These are phyloP conservation scores for Phymanthus crucifer DNA, from an alignment of 92 coral and sea anemone genomes.

Conservation along the genomic window DNA sequence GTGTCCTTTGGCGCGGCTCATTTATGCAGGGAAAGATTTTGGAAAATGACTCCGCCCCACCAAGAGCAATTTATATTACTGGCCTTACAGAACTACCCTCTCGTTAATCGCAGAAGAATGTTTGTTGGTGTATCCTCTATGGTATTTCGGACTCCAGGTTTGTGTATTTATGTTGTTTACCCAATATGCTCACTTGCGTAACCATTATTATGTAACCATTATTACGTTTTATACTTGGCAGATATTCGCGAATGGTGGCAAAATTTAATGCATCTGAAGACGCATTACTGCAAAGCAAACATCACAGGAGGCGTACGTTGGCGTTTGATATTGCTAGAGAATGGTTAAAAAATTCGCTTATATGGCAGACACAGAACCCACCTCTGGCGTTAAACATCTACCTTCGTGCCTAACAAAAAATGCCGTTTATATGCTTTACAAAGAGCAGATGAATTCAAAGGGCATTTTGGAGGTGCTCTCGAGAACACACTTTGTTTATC, in stretches of 20 bases:
- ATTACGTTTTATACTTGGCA: not conserved
- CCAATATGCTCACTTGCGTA: not conserved
- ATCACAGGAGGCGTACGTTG: not conserved
- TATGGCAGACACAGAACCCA: conserved; percentile 38
- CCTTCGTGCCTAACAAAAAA: conserved; percentile 46
- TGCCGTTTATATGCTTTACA: conserved; percentile 29
- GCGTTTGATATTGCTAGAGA: not conserved
- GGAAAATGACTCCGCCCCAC: not conserved
- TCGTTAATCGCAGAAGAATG: not conserved
- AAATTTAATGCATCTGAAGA: not conserved
- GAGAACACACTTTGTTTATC: conserved; percentile 34
- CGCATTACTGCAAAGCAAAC: not conserved
- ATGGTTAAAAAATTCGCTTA: conserved; percentile 2
- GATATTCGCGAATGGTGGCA: not conserved
- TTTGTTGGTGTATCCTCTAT: not conserved
- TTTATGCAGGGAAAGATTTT: not conserved
- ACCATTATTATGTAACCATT: not conserved
- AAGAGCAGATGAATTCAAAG: conserved; percentile 28
- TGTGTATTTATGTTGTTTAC: not conserved
- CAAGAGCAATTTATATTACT: not conserved
- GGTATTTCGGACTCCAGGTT: not conserved
- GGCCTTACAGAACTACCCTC: not conserved
- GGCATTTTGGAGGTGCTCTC: not conserved
- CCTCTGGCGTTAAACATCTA: conserved; percentile 18
- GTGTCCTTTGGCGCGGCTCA: not conserved